Evolutionary conservation across 1,140 invertebrate species (phyloP), one percentile per base, ranked within the genome.

Genomic region (Trichogramma pretiosum): DNA sequence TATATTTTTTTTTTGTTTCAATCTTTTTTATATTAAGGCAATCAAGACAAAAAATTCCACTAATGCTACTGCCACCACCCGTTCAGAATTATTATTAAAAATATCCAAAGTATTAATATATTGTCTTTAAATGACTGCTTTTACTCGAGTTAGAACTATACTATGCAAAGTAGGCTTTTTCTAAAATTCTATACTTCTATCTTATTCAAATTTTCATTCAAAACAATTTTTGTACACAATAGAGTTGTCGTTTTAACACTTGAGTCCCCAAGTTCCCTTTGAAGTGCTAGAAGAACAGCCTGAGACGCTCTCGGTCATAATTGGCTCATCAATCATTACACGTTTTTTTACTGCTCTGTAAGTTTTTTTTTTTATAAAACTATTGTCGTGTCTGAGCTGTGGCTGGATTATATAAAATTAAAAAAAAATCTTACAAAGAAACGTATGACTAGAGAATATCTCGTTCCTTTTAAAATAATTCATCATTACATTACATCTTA

Each of bases 271-370:
- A 67, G 72, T 74, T 73, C 68, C 70, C 65, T 74, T 72, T 70
- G 57, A 68, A 70, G 73, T 74, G 73, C 73, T 74, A 74, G 73
- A 74, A 74, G 71, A 74, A 74, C 73, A 74, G 72, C 72, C 71
- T 73, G n/a, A n/a, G n/a, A n/a, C n/a, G n/a, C n/a, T n/a, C n/a
- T n/a, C n/a, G n/a, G n/a, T n/a, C n/a, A n/a, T n/a, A n/a, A n/a
- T n/a, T n/a, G n/a, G n/a, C n/a, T n/a, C n/a, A n/a, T n/a, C n/a
- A n/a, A n/a, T n/a, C n/a, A n/a, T n/a, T n/a, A n/a, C n/a, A n/a
- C n/a, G n/a, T n/a, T n/a, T n/a, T n/a, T n/a, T n/a, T n/a, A n/a
- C n/a, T 16, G 3, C 8, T 17, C 16, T 36, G 17, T 36, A 4
- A 5, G 17, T n/a, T n/a, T 28, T 9, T 17, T 36, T 5, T 33